These are phyloP conservation scores for Cataglyphis cursor DNA, from an alignment of 2,888 invertebrate genomes.

Conservation along the genomic window DNA sequence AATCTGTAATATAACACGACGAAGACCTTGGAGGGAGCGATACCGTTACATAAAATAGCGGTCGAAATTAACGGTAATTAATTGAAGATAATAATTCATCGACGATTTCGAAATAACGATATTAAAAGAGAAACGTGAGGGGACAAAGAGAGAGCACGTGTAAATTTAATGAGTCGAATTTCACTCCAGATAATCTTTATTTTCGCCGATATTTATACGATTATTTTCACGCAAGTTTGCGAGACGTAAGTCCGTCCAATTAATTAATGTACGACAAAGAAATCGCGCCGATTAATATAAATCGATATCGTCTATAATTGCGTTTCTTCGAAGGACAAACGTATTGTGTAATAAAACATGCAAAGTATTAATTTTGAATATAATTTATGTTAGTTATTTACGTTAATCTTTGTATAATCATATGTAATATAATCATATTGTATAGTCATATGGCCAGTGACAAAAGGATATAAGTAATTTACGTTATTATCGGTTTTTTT, in stretches of 20 bases:
- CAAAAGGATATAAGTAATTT: background rate
- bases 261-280: slow-evolving; percentile 30
- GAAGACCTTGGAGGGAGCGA: background rate
- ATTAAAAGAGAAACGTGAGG: background rate
- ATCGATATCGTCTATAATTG: slow-evolving; percentile 9
- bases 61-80: background rate
- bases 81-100: background rate
- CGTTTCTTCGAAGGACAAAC: slow-evolving; percentile 15
- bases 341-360: slow-evolving; percentile 10
- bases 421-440: background rate
- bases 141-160: background rate
- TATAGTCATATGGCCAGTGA: slow-evolving; percentile 37
- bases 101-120: background rate
- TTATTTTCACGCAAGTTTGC: background rate
- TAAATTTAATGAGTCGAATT: background rate
- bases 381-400: slow-evolving; percentile 35
- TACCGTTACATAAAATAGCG: slow-evolving; percentile 3
- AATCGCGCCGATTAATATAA: slow-evolving; percentile 22
- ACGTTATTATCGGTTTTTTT: background rate
- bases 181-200: slow-evolving; percentile 29
- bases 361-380: slow-evolving; percentile 21
- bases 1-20: background rate
- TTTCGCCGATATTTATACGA: background rate
- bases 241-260: slow-evolving; percentile 59
- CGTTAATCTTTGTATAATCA: slow-evolving; percentile 15